Percentiles rank a stretch among this genome's conserved stretches.
phyloP scores from a whole-genome alignment of 2,888 invertebrate species.

The Drosophila subsilvestris region DNA sequence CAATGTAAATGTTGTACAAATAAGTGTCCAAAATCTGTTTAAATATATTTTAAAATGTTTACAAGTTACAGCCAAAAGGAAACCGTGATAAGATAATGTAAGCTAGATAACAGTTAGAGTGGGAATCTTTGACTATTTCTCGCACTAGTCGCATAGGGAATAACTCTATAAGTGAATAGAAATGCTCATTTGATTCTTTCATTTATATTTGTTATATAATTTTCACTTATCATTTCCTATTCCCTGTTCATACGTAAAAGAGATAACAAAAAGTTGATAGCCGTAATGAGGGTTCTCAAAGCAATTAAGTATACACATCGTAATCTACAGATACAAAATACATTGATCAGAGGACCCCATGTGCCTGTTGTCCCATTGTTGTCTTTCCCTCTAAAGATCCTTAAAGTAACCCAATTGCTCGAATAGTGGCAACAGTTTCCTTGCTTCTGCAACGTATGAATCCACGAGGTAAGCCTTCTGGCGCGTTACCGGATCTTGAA shows the following conservation, averaged over 20 bases:
- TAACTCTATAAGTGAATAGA: not conserved
- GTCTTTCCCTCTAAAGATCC: not conserved
- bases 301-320: not conserved
- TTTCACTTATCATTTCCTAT: not conserved
- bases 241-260: not conserved
- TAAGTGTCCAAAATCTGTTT: not conserved
- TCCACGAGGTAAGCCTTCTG: not conserved
- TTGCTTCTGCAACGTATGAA: not conserved
- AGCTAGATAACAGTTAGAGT: not conserved
- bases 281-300: not conserved
- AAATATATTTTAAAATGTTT: not conserved
- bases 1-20: not conserved
- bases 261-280: conserved; percentile 1
- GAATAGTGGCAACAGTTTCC: conserved; percentile 7
- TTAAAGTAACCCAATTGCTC: conserved; percentile 28
- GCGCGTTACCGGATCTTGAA: conserved; percentile 6
- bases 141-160: too few relatives aligned
- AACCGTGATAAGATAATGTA: not conserved
- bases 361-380: too few relatives aligned
- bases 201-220: not conserved
- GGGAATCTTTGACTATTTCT: not conserved
- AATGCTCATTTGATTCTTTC: not conserved
- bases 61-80: not conserved
- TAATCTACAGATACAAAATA: not conserved
- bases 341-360: not conserved